These are phyloP conservation scores for Procambarus clarkii DNA, from an alignment of 1,140 invertebrate genomes.

Conservation along the genomic window DNA sequence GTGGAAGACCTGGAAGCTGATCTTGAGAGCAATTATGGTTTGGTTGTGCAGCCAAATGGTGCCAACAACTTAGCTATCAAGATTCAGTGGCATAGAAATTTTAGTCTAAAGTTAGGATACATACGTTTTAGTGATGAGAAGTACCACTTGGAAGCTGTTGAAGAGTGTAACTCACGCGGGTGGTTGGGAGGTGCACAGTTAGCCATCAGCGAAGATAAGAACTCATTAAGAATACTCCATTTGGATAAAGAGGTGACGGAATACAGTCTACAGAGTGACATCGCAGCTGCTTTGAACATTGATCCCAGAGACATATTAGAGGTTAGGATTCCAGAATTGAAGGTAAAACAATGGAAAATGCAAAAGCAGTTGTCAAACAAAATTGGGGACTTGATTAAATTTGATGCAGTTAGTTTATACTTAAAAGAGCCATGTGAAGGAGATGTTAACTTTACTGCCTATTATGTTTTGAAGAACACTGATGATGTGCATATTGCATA, in stretches of 20 bases:
- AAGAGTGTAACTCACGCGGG: not conserved
- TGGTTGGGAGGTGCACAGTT: not conserved
- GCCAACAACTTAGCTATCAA: not conserved
- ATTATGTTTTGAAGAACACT: not conserved
- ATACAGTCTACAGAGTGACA: not conserved
- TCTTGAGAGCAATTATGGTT: not conserved
- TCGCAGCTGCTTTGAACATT: not conserved
- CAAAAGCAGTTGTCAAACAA: not conserved
- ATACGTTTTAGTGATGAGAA: not conserved
- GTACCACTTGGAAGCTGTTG: not conserved
- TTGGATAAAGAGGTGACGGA: not conserved
- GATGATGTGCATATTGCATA: conserved; percentile 17
- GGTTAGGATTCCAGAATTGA: not conserved
- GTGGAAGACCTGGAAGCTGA: not conserved
- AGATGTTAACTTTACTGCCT: conserved; percentile 20
- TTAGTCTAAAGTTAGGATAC: not conserved
- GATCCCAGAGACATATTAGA: not conserved
- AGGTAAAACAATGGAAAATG: not conserved
- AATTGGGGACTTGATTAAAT: not conserved
- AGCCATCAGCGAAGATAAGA: too few relatives aligned
- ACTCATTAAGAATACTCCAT: not conserved
- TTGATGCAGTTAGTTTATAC: not conserved
- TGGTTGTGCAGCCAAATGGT: not conserved
- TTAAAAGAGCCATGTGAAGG: conserved; percentile 25
- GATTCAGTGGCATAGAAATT: conserved; percentile 22